phyloP scores from a whole-genome alignment of 2,797 vertebrate species.

The Anguilla obscura region DNA sequence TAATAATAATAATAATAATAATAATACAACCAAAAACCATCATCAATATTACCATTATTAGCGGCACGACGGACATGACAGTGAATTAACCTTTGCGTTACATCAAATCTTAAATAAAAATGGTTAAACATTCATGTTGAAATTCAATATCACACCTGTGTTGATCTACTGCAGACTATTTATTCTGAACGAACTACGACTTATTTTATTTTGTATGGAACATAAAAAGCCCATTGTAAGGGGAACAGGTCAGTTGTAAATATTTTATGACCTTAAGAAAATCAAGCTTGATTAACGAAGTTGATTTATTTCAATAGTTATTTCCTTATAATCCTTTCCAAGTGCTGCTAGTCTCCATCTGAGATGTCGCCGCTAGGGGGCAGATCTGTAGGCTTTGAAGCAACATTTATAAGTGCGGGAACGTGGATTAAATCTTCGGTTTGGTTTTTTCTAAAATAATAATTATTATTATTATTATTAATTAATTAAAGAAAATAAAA shows the following conservation, averaged over 20 bases:
- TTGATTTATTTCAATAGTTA: not conserved
- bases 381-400: not conserved
- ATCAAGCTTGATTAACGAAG: not conserved
- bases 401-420: not conserved
- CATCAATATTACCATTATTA: not conserved
- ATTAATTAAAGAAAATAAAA: not conserved
- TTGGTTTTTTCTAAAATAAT: not conserved
- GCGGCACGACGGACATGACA: not conserved
- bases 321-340: not conserved
- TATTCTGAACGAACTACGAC: not conserved
- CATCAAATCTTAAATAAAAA: not conserved
- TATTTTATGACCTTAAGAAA: not conserved
- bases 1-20: not conserved
- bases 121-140: not conserved
- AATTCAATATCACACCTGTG: not conserved
- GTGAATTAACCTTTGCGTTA: not conserved
- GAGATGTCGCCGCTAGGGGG: not conserved
- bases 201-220: not conserved
- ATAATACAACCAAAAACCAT: not conserved
- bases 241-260: not conserved
- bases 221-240: not conserved
- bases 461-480: not conserved
- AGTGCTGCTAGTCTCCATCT: not conserved
- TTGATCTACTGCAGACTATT: not conserved
- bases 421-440: not conserved